phyloP scores from a whole-genome alignment of 1,140 invertebrate genomes.

The Drosophila kikkawai region DNA sequence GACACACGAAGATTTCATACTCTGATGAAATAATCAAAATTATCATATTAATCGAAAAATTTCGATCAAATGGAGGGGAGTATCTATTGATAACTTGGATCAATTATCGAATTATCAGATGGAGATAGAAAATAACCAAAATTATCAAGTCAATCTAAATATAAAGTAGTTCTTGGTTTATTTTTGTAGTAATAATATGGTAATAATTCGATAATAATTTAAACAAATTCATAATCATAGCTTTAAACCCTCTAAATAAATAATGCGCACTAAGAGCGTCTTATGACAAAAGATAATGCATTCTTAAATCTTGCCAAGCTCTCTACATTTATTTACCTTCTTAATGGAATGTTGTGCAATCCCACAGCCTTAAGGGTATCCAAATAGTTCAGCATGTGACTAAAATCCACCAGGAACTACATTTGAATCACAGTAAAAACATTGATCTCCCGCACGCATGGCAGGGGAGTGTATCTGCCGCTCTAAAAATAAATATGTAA shows the following conservation, averaged over 20 bases:
- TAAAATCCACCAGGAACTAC: constrained; percentile 3
- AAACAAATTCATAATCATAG: neutral
- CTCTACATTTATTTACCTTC: neutral
- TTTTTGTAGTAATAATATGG: neutral
- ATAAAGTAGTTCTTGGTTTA: no score
- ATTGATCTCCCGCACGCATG: constrained; percentile 7
- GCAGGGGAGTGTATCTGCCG: neutral
- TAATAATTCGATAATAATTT: neutral
- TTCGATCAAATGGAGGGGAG: no score
- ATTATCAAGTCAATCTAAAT: no score
- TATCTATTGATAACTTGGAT: no score
- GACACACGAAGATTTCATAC: constrained; percentile 14
- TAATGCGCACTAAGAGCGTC: neutral
- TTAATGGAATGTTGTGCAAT: neutral
- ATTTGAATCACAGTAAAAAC: constrained; percentile 4
- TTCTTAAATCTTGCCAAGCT: neutral
- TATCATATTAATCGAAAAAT: no score
- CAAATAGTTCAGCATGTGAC: neutral
- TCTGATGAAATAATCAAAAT: constrained; percentile 6
- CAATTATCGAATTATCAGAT: no score
- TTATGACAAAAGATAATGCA: neutral
- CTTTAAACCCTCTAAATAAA: neutral
- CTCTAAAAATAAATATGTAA: constrained; percentile 18
- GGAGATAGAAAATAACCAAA: no score
- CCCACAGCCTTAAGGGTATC: neutral